These are phyloP conservation scores for Vicugna pacos DNA, from an alignment of 2,113 vertebrate species.

Conservation along the genomic window DNA sequence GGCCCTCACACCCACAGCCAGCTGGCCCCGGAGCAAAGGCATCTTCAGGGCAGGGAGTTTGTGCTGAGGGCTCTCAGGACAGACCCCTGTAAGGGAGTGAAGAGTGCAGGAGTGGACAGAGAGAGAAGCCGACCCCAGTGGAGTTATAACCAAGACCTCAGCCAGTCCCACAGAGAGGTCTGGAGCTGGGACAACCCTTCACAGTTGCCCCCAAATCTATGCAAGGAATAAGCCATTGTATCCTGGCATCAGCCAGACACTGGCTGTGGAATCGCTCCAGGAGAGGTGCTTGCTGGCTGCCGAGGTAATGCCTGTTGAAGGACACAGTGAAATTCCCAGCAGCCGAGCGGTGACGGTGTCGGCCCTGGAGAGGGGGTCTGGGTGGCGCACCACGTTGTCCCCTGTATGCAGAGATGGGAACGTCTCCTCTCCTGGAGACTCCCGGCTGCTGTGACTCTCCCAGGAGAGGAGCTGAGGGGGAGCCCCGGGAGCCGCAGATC, in stretches of 20 bases:
- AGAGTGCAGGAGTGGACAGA: neutral
- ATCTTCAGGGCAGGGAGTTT: neutral
- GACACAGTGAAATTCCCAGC: neutral
- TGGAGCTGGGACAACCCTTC: neutral
- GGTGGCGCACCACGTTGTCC: rapidly evolving
- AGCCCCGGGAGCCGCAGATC: neutral
- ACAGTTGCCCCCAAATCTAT: neutral
- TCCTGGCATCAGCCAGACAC: neutral
- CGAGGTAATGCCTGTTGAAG: neutral
- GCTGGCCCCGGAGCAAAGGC: neutral
- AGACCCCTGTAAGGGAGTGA: neutral
- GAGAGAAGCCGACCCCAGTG: neutral
- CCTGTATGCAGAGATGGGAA: rapidly evolving
- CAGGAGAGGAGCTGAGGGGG: neutral
- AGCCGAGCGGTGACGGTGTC: rapidly evolving
- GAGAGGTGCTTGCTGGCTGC: neutral
- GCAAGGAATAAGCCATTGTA: neutral
- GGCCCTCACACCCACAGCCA: neutral
- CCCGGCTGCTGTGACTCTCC: neutral
- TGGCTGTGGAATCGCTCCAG: neutral
- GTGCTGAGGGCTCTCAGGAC: neutral
- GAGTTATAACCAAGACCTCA: neutral
- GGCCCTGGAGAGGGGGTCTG: neutral
- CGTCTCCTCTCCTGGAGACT: neutral
- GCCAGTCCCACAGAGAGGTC: neutral